Conservation (phyloP, 2,888 invertebrate species). For the Ormia ochracea region DNA sequence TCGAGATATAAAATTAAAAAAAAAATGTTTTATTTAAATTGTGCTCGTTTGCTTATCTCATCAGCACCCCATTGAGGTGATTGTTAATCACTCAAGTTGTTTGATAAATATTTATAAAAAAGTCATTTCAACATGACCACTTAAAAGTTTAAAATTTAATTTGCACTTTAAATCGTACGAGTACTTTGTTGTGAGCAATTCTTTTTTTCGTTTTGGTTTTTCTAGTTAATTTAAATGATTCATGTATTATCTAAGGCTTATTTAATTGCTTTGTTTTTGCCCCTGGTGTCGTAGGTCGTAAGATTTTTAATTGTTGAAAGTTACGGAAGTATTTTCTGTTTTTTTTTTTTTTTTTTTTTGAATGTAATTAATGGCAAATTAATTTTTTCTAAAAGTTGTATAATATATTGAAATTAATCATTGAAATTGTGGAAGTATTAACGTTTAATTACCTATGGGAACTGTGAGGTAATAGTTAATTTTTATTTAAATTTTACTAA, state of each 20-base stretch:
- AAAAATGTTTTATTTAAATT: slow-evolving; percentile 22
- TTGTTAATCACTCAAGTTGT: slow-evolving; percentile 34
- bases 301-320: neutral
- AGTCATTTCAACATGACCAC: slow-evolving; percentile 9
- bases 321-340: neutral
- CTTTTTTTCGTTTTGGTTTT: too few relatives aligned
- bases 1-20: slow-evolving; percentile 22
- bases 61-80: slow-evolving; percentile 37
- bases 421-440: too few relatives aligned
- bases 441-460: too few relatives aligned
- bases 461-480: too few relatives aligned
- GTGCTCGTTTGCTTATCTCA: slow-evolving; percentile 10
- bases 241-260: neutral
- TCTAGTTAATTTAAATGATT: neutral
- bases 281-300: slow-evolving; percentile 28
- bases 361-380: too few relatives aligned
- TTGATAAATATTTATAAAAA: slow-evolving; percentile 27
- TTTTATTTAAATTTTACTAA: too few relatives aligned
- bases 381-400: too few relatives aligned
- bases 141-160: slow-evolving; percentile 7
- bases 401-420: too few relatives aligned
- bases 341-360: neutral
- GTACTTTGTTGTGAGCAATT: neutral
- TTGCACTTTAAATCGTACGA: neutral
- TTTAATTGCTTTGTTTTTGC: neutral